Evolutionary conservation across 2,113 vertebrate genomes (phyloP).

Genomic region (Ameiurus melas): DNA sequence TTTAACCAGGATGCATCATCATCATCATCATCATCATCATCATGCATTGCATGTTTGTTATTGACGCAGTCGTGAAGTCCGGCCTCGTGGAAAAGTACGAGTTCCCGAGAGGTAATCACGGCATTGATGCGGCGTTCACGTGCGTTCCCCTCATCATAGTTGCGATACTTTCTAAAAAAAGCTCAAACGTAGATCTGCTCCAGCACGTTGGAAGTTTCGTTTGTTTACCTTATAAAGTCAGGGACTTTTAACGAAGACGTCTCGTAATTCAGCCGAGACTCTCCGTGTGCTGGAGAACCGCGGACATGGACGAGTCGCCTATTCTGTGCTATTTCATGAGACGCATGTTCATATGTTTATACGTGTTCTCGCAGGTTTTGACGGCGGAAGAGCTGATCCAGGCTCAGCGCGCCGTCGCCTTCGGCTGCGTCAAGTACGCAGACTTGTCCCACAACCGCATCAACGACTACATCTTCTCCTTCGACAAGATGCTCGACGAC

Average conservation of each 20-base stretch:
- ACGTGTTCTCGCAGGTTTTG: slow-evolving; percentile 67
- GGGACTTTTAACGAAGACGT: too few species aligned
- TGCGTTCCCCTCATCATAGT: neutral
- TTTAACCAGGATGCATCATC: neutral
- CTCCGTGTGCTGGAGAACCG: too few species aligned
- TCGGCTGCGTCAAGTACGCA: slow-evolving; percentile 96
- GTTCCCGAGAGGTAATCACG: neutral
- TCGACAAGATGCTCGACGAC: slow-evolving; percentile 99
- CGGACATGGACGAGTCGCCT: neutral
- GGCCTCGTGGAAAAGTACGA: neutral
- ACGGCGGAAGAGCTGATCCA: slow-evolving; percentile 82
- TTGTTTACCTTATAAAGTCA: neutral
- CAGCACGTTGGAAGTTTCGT: neutral
- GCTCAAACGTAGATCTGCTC: neutral
- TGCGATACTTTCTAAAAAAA: neutral
- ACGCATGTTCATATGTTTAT: too few species aligned
- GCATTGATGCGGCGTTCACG: neutral
- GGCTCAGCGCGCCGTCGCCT: slow-evolving; percentile 87
- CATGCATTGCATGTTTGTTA: too few species aligned
- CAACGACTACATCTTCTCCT: slow-evolving; percentile 97
- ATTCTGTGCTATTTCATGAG: neutral
- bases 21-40: too few species aligned
- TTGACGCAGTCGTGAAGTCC: neutral
- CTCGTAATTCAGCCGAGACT: too few species aligned
- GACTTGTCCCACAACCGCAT: slow-evolving; percentile 94